These are phyloP conservation scores for Stylophora pistillata DNA, from an alignment of 64 coral and sea anemone genomes.

Conservation along the genomic window DNA sequence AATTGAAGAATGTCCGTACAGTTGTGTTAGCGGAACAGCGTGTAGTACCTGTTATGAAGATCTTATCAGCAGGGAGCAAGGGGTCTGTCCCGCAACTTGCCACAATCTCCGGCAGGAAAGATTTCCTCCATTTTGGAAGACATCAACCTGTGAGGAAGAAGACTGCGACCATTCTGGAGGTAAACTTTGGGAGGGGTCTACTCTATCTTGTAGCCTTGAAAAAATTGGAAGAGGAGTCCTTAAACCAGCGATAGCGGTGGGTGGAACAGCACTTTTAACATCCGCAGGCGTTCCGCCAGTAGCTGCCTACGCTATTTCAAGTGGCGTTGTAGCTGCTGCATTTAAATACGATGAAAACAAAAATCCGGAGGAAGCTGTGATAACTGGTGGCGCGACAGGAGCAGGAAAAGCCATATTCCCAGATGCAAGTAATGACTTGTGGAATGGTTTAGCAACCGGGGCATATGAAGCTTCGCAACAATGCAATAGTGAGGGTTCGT, in stretches of 20 bases:
- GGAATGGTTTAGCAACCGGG: neutral
- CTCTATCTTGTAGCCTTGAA: neutral
- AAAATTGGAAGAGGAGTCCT: neutral
- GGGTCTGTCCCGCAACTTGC: constrained; percentile 37
- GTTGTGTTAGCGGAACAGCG: constrained; percentile 25
- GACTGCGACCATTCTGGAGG: neutral
- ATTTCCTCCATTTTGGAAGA: neutral
- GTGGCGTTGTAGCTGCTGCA: neutral
- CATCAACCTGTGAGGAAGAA: neutral
- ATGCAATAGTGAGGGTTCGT: neutral
- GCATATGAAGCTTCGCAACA: neutral
- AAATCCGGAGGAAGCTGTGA: neutral
- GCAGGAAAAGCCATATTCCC: neutral
- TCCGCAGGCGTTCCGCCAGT: neutral
- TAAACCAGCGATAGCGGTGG: neutral
- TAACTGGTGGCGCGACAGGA: neutral
- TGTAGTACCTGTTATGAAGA: constrained; percentile 38
- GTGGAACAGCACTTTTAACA: neutral
- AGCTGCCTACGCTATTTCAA: neutral
- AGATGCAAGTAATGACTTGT: no score
- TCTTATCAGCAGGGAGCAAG: constrained; percentile 29
- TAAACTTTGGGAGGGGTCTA: neutral
- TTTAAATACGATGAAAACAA: neutral
- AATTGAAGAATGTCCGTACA: constrained; percentile 11
- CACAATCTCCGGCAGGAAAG: neutral